Base-by-base conservation (phyloP, 2,113 vertebrate species). In the Prionailurus bengalensis region DNA sequence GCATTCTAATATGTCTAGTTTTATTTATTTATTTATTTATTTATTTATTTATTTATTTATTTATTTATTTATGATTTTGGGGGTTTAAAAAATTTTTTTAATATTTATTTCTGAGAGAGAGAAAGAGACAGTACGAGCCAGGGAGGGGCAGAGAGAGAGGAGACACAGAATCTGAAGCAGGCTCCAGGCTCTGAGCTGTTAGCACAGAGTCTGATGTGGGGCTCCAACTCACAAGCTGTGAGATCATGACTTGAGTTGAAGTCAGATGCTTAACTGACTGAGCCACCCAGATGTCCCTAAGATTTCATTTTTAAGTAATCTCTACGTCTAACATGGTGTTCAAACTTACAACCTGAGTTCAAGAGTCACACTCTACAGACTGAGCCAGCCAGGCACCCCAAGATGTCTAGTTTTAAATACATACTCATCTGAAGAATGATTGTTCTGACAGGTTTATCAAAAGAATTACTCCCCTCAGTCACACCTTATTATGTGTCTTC, bases 401-500 rank as follows among this genome's bases (percentile, higher is more conserved):
- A 91, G 4, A 39, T 88, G 29, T 65, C 61, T 94, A 82, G 13
- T 89, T 89, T 90, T 61, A 91, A 93, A 90, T 82, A 71, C 29
- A 80, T 0, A 74, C 10, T 81, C 27, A 85, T 51, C n/a, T 89
- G 23, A 74, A 84, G 4, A 88, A 82, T 92, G n/a, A 92, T 84
- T 85, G 11, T 82, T 70, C 45, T 80, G 1, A 86, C 45, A 63
- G 6, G 31, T 82, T 48, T 93, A 88, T 68, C 74, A 70, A 94
- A 87, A 63, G 15, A 65, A 80, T 85, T 36, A 91, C 45, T 45
- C n/a, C 21, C 51, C 39, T 78, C 82, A 78, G 31, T 31, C 61
- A 87, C 16, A 95, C 13, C 31, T 86, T 85, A 74, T 3, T n/a
- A 15, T 68, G 45, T 48, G 51, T n/a, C 36, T 88, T 53, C 36